Evolutionary conservation across 2,113 vertebrate genomes (phyloP).

Genomic region (Casuarius casuarius): DNA sequence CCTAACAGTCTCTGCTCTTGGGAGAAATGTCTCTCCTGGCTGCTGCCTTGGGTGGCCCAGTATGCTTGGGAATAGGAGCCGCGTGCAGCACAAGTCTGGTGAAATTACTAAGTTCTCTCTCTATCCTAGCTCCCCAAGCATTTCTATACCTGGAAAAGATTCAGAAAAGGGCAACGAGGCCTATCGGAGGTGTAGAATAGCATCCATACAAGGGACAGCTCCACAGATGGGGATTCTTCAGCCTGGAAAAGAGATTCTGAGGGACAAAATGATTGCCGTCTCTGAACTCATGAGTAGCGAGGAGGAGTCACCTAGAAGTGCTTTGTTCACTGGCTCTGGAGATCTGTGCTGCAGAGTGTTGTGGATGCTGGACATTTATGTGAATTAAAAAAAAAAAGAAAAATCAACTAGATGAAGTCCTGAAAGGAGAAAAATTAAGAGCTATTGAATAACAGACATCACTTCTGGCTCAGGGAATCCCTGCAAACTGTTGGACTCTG

Average conservation of each 20-base stretch:
- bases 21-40: background rate
- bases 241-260: background rate
- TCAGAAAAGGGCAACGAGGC: background rate
- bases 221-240: background rate
- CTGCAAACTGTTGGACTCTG: background rate
- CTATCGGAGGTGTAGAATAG: background rate
- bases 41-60: background rate
- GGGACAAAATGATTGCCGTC: background rate
- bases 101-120: background rate
- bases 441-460: constrained; percentile 42
- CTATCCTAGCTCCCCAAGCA: background rate
- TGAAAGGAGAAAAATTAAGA: background rate
- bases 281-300: background rate
- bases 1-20: background rate
- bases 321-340: background rate
- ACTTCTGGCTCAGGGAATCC: constrained; percentile 9
- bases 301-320: background rate
- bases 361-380: background rate
- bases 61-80: background rate
- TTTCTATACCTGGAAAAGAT: background rate
- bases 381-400: background rate
- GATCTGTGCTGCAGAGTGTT: background rate
- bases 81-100: background rate
- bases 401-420: background rate
- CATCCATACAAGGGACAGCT: background rate